Conservation (phyloP, 1,140 invertebrate genomes). For the Aphelinus certus region DNA sequence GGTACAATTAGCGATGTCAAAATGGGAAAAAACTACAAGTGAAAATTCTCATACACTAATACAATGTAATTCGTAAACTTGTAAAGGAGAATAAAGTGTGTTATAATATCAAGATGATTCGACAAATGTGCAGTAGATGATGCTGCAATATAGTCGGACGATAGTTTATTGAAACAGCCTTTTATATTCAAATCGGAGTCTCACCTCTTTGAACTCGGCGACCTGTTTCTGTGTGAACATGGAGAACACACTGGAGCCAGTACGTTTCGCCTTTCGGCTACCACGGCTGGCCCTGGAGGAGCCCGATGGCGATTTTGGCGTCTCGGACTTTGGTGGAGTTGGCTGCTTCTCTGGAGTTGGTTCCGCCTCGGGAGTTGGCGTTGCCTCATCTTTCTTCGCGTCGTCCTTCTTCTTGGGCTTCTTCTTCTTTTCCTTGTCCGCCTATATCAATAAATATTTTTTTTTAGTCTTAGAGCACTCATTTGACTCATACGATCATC, state of each 20-base stretch:
- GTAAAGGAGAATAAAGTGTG: no score
- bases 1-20: no score
- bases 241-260: slow-evolving; percentile 93
- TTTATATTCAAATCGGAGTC: neutral
- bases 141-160: no score
- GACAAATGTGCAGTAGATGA: no score
- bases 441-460: slow-evolving; percentile 51
- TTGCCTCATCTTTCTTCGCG: slow-evolving; percentile 66
- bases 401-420: slow-evolving; percentile 67
- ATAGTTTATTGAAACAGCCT: no score
- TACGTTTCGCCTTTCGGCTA: slow-evolving; percentile 78
- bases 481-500: no score
- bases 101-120: no score
- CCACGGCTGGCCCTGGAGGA: slow-evolving; percentile 85
- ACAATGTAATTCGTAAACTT: no score
- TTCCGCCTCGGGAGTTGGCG: slow-evolving; percentile 62
- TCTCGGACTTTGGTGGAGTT: slow-evolving; percentile 51
- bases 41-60: no score
- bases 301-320: slow-evolving; percentile 67
- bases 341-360: slow-evolving; percentile 62
- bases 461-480: no score
- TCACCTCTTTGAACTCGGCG: slow-evolving; percentile 94
- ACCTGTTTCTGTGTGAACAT: slow-evolving; percentile 96
- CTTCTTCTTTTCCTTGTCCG: slow-evolving; percentile 74
- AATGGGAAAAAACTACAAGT: no score